phyloP scores from a whole-genome alignment of 1,140 invertebrate species.

The Sipha flava region DNA sequence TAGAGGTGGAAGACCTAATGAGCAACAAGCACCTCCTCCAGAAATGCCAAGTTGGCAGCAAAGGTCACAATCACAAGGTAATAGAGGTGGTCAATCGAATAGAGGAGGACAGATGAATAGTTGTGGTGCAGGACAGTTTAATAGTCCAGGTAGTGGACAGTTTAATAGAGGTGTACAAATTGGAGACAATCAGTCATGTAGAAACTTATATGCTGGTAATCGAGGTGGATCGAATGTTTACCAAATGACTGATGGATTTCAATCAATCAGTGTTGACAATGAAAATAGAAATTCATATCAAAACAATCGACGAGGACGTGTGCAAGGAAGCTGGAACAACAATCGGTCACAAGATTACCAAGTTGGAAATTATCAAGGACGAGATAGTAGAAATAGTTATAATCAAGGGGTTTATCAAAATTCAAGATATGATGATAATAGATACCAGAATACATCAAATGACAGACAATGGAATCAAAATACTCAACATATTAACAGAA shows the following conservation, averaged over 20 bases:
- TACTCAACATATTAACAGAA: neutral
- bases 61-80: conserved; percentile 31
- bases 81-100: neutral
- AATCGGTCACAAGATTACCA: neutral
- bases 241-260: conserved; percentile 32
- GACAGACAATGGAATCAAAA: neutral
- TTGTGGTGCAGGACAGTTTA: neutral
- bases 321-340: conserved; percentile 16
- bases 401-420: neutral
- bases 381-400: neutral
- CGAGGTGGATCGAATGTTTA: conserved; percentile 32
- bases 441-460: neutral
- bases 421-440: neutral
- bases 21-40: conserved; percentile 81
- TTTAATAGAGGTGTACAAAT: neutral
- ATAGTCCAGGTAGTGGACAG: too few species aligned
- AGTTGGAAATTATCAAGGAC: neutral
- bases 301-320: conserved; percentile 28
- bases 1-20: conserved; percentile 78
- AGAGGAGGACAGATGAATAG: conserved; percentile 32
- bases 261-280: conserved; percentile 19
- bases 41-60: conserved; percentile 93
- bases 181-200: neutral
- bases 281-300: conserved; percentile 10
- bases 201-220: neutral